Percentiles rank a stretch among this genome's conserved stretches.
These are phyloP conservation scores for Cotesia glomerata DNA, from an alignment of 1,140 invertebrate genomes.

Conservation along the genomic window DNA sequence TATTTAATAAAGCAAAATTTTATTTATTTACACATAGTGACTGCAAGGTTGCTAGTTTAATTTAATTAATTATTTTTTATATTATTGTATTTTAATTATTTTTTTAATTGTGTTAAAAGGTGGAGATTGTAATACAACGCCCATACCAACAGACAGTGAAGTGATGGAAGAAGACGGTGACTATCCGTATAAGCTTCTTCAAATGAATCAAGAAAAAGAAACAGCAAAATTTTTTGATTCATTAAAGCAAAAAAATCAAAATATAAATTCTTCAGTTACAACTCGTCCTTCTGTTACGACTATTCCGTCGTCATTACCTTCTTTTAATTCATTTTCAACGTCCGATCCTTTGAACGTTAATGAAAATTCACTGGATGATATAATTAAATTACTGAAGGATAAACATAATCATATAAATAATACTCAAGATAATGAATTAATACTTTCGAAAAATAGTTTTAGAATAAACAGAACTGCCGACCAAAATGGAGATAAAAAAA, in stretches of 20 bases:
- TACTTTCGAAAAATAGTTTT: conserved; percentile 18
- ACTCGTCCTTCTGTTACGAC: too few relatives aligned
- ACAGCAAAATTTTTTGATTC: conserved; percentile 43
- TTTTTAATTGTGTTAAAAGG: conserved; percentile 35
- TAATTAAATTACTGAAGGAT: conserved; percentile 4
- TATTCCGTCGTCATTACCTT: too few relatives aligned
- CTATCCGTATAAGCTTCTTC: conserved; percentile 55
- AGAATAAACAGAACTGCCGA: conserved; percentile 25
- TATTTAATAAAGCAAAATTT: too few relatives aligned
- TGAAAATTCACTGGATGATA: not conserved
- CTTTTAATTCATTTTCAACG: not conserved
- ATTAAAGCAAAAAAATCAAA: conserved; percentile 30
- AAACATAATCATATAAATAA: not conserved
- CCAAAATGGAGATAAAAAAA: not conserved
- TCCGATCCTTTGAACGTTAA: not conserved
- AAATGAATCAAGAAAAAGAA: conserved; percentile 42
- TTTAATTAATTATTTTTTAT: too few relatives aligned
- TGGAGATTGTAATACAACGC: conserved; percentile 54
- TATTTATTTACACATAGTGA: too few relatives aligned
- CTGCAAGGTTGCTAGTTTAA: too few relatives aligned
- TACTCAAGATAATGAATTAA: conserved; percentile 4
- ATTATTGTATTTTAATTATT: too few relatives aligned
- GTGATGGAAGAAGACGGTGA: conserved; percentile 50
- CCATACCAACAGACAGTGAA: conserved; percentile 47
- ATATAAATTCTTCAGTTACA: not conserved